phyloP scores from a whole-genome alignment of 2,113 vertebrate genomes.

The Zosterops borbonicus region DNA sequence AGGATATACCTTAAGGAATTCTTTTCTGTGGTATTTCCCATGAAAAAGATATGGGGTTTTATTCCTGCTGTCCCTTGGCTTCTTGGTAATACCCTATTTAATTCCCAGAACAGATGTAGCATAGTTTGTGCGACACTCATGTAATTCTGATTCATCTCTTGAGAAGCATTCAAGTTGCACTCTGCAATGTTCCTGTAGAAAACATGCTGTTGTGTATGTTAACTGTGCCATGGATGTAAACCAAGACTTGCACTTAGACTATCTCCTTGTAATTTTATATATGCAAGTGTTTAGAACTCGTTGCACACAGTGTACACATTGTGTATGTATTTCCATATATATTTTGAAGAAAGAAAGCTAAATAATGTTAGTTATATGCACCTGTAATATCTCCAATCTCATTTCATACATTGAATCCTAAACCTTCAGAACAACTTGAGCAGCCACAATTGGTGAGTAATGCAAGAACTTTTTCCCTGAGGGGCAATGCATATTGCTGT shows the following conservation, averaged over 20 bases:
- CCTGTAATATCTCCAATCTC: neutral
- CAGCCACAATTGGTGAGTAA: neutral
- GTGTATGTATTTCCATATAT: neutral
- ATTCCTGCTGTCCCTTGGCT: neutral
- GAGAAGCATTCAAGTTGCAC: neutral
- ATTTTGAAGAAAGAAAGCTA: neutral
- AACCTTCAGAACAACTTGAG: neutral
- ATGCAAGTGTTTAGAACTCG: neutral
- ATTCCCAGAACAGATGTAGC: neutral
- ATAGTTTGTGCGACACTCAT: neutral
- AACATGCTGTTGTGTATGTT: neutral
- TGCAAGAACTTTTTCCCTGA: neutral
- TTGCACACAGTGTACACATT: accelerated
- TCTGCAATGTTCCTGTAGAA: neutral
- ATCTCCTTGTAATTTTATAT: neutral
- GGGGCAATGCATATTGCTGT: neutral
- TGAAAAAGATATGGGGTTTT: accelerated
- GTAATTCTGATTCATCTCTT: neutral
- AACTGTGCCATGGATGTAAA: neutral
- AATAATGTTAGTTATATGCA: neutral
- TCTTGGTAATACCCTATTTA: neutral
- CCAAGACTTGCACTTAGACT: neutral
- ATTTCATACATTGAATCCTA: neutral
- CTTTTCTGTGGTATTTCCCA: neutral
- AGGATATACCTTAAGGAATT: neutral